These are phyloP conservation scores for Suillia variegata DNA, from an alignment of 2,888 invertebrate genomes.

Conservation along the genomic window DNA sequence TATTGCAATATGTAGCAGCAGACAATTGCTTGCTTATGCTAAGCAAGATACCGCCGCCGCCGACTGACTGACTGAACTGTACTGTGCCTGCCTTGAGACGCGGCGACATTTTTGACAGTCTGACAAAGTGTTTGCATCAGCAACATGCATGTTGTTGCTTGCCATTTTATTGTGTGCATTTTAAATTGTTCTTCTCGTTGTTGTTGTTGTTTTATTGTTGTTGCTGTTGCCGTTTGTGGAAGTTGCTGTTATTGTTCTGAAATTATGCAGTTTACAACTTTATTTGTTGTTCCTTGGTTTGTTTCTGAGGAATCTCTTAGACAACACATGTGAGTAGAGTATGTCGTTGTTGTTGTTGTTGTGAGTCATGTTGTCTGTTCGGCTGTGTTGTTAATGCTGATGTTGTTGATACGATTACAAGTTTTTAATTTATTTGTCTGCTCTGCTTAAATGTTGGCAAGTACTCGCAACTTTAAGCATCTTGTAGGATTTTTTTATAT, in stretches of 20 bases:
- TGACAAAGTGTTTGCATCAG: constrained; percentile 26
- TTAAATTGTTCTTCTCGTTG: neutral
- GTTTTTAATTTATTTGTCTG: constrained; percentile 43
- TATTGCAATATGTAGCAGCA: neutral
- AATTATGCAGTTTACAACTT: constrained; percentile 26
- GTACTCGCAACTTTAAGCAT: neutral
- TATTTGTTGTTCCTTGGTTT: no score
- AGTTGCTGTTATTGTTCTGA: constrained; percentile 16
- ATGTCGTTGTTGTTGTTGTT: constrained; percentile 22
- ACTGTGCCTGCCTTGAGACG: no score
- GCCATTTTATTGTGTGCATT: constrained; percentile 5
- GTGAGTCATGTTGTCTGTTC: constrained; percentile 5
- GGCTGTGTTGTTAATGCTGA: constrained; percentile 11
- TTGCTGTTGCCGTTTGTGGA: neutral
- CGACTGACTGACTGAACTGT: no score
- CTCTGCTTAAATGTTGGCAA: constrained; percentile 30
- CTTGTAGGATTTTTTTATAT: neutral
- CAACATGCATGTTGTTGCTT: constrained; percentile 4
- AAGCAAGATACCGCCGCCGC: constrained; percentile 8
- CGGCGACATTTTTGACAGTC: constrained; percentile 28
- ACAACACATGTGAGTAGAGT: neutral
- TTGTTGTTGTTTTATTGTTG: constrained; percentile 9
- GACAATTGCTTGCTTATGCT: constrained; percentile 1
- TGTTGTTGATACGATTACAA: constrained; percentile 39
- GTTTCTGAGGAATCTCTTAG: no score